Evolutionary conservation across 2,113 vertebrate species (phyloP), one percentile per base, ranked within the genome.

Genomic region (Astur gentilis): DNA sequence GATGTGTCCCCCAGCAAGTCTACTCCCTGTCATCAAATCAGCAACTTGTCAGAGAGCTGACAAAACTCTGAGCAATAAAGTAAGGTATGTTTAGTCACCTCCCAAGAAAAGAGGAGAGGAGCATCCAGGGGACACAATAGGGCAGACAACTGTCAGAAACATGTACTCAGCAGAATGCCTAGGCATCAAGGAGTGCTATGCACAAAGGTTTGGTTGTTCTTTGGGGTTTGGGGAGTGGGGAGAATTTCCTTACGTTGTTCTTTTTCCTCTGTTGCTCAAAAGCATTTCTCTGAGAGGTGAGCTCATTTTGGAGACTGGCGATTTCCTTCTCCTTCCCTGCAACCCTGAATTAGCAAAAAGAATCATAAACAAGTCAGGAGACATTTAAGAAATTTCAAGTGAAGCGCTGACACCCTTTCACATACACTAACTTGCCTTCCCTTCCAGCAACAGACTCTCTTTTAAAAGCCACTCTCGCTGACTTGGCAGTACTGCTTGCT

Each of bases 261-360:
- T 99, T 99, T 98, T 98, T 99, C 97, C 99, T 99, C 81, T 99
- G 99, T 94, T 99, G 98, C 96, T 99, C 99, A 97, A 99, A 94
- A 16, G 98, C 98, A 71, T 98, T 98, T 95, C 97, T 98, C 98
- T 99, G 98, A 91, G 98, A 98, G 38, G 97, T 94, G 84, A 99
- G 97, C 92, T 99, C 98, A 12, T 75, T 96, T 87, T 98, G 98
- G 60, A 99, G 98, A 61, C 95, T 96, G 92, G 92, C 81, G 16
- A 99, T 98, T 96, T 98, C 98, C 64, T 97, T 96, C 44, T 99
- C 98, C 95, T 98, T 99, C 86, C 98, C 98, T 80, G 98, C 97
- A 97, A 99, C 97, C 98, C 99, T 99, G 96, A 97, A 97, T 89
- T 76, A 87, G 31, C 67, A 95, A 77, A 93, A 77, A 96, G 34